These are phyloP conservation scores for Anaspis maculata DNA, from an alignment of 2,888 invertebrate genomes.

Conservation along the genomic window DNA sequence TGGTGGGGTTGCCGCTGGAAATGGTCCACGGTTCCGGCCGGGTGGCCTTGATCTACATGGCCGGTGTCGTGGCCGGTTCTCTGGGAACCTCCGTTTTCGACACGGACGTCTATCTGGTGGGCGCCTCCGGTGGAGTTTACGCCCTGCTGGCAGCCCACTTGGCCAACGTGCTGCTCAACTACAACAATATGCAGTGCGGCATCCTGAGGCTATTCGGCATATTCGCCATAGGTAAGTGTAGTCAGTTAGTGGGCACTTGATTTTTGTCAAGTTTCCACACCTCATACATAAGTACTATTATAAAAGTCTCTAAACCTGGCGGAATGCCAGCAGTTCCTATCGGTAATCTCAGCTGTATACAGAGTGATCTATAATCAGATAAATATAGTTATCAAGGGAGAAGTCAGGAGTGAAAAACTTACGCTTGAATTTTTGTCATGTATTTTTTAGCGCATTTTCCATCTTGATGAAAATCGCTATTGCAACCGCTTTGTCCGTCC, in stretches of 20 bases:
- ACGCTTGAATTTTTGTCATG: too few species aligned
- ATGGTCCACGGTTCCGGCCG: slow-evolving; percentile 91
- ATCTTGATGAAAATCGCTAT: too few species aligned
- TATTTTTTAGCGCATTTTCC: too few species aligned
- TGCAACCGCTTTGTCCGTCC: too few species aligned
- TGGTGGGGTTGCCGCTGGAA: slow-evolving; percentile 89
- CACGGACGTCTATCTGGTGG: slow-evolving; percentile 89
- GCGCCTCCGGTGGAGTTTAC: slow-evolving; percentile 96
- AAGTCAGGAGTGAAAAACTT: too few species aligned
- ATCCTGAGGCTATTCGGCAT: slow-evolving; percentile 82
- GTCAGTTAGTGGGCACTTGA: too few species aligned
- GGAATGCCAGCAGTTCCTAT: too few species aligned
- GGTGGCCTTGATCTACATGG: slow-evolving; percentile 82
- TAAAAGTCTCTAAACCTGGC: too few species aligned
- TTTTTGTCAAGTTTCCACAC: slow-evolving; percentile 6
- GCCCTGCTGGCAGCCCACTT: slow-evolving; percentile 92
- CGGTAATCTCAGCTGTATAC: too few species aligned
- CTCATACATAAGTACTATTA: too few species aligned
- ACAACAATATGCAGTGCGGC: slow-evolving; percentile 92
- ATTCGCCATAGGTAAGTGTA: slow-evolving; percentile 81
- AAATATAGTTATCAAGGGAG: too few species aligned
- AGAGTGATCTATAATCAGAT: too few species aligned
- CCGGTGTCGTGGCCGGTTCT: slow-evolving; percentile 84
- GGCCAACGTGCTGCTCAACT: slow-evolving; percentile 90
- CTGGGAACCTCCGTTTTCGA: slow-evolving; percentile 87